Evolutionary conservation across 2,797 vertebrate species (phyloP).

Genomic region (Ctenochaetus hawaiiensis): DNA sequence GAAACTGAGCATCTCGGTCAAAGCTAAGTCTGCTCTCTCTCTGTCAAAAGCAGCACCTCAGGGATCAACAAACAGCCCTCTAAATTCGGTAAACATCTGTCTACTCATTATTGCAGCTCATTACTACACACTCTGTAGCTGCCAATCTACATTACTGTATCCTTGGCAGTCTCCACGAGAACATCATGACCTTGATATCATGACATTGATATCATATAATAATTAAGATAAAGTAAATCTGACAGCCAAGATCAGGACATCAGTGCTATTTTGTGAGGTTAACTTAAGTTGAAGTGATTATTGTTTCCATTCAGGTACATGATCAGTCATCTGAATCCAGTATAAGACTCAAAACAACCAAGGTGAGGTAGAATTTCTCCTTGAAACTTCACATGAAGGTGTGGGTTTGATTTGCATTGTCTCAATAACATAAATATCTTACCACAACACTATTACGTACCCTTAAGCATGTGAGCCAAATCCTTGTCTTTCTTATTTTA

Average conservation of each 20-base stretch:
- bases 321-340: slow-evolving; percentile 57
- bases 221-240: not conserved
- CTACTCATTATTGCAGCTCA: not conserved
- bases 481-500: slow-evolving; percentile 11
- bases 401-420: slow-evolving; percentile 41
- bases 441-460: not conserved
- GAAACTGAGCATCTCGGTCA: slow-evolving; percentile 83
- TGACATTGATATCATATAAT: not conserved
- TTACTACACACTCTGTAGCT: no score
- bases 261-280: not conserved
- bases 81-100: slow-evolving; percentile 81
- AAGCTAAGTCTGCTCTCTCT: slow-evolving; percentile 87
- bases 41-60: slow-evolving; percentile 84
- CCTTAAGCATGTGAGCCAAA: slow-evolving; percentile 1
- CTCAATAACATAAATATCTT: slow-evolving; percentile 2
- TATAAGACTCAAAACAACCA: slow-evolving; percentile 68
- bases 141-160: not conserved
- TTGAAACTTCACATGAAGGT: slow-evolving; percentile 35
- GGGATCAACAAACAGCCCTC: slow-evolving; percentile 58
- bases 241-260: not conserved
- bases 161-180: not conserved
- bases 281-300: slow-evolving; percentile 5
- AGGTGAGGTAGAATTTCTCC: slow-evolving; percentile 74
- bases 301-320: slow-evolving; percentile 63
- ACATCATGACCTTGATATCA: not conserved